Conservation (phyloP, 1,140 invertebrate genomes). For the Cotesia vestalis region DNA sequence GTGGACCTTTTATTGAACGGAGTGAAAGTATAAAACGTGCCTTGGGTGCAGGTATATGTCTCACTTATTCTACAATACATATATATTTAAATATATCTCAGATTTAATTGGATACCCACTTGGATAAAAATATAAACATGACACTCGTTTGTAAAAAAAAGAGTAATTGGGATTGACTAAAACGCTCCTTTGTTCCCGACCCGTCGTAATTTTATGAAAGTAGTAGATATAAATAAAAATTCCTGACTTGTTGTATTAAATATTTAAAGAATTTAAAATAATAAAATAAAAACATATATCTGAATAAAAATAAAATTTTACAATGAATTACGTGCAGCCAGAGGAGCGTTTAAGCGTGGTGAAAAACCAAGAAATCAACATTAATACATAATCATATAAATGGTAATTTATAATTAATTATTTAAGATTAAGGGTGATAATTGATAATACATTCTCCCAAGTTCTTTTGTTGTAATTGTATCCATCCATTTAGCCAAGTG, state of each 20-base stretch:
- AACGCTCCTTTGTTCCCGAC: not conserved
- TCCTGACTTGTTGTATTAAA: not conserved
- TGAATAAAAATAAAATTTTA: no score
- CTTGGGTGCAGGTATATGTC: slow-evolving; percentile 60
- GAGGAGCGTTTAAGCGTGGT: not conserved
- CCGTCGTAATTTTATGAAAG: slow-evolving; percentile 17
- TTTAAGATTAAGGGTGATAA: no score
- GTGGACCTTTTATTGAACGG: slow-evolving; percentile 58
- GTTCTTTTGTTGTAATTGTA: slow-evolving; percentile 5
- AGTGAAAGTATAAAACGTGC: slow-evolving; percentile 66
- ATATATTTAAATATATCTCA: slow-evolving; percentile 1
- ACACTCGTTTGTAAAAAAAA: slow-evolving; percentile 3
- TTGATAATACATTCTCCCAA: not conserved
- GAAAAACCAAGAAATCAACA: slow-evolving; percentile 7
- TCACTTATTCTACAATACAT: slow-evolving; percentile 31
- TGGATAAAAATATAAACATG: slow-evolving; percentile 23
- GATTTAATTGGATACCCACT: slow-evolving; percentile 47
- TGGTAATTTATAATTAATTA: not conserved
- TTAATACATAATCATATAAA: not conserved
- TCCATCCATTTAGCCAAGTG: slow-evolving; percentile 27
- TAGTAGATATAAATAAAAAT: slow-evolving; percentile 21
- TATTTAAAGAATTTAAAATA: no score
- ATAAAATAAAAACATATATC: no score
- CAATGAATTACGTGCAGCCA: not conserved
- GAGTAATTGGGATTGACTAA: slow-evolving; percentile 5